These are phyloP conservation scores for Phyllostomus discolor DNA, from an alignment of 2,113 vertebrate species.

Conservation along the genomic window DNA sequence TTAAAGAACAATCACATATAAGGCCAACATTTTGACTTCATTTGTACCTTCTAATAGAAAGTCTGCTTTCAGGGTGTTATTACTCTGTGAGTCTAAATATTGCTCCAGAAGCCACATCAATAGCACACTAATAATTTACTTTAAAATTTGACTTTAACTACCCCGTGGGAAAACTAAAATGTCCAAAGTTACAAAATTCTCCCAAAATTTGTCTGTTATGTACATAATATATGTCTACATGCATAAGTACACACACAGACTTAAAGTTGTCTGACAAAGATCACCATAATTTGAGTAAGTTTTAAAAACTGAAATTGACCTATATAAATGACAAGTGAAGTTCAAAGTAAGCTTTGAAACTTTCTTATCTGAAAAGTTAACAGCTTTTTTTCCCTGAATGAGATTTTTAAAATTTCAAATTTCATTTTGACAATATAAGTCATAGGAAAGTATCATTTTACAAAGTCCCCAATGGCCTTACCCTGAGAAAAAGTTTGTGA, in stretches of 20 bases:
- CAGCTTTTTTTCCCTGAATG: neutral
- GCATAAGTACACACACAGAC: neutral
- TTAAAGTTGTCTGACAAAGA: slow-evolving; percentile 7
- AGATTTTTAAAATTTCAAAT: neutral
- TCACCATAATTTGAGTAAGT: neutral
- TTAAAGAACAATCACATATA: neutral
- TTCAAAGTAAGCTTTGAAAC: neutral
- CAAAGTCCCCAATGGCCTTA: neutral
- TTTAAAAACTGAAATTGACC: neutral
- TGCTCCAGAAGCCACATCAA: neutral
- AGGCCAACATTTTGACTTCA: neutral
- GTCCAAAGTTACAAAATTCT: neutral
- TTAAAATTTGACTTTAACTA: neutral
- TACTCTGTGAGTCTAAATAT: neutral
- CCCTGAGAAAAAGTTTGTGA: neutral
- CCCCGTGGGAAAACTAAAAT: neutral
- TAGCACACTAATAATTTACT: neutral
- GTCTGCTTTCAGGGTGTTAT: neutral
- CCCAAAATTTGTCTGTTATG: neutral
- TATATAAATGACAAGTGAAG: neutral
- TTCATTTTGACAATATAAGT: neutral
- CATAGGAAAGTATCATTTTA: neutral
- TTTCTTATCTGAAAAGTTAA: neutral
- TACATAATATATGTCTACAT: neutral
- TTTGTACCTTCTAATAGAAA: neutral